Percentiles rank a stretch among this genome's conserved stretches.
Evolutionary conservation across 2,113 vertebrate genomes (phyloP).

Genomic region (Cinclus mexicanus): DNA sequence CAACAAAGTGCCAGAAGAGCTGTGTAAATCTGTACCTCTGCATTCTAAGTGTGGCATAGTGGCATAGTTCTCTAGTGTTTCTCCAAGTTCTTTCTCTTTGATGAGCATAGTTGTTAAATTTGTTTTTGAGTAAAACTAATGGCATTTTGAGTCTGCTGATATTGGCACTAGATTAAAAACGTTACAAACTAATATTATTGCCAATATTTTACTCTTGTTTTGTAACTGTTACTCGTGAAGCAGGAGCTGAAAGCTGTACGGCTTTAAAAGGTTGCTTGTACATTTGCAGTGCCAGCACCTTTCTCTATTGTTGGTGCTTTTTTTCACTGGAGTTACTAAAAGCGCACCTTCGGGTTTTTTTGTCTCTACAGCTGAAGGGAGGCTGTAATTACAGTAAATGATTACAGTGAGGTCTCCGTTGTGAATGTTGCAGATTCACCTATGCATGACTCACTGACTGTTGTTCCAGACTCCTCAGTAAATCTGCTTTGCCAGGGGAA

Average conservation of each 20-base stretch:
- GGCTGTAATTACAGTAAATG: not conserved
- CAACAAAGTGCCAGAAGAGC: not conserved
- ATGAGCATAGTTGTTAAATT: not conserved
- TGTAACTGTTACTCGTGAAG: not conserved
- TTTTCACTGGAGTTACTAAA: constrained; percentile 28
- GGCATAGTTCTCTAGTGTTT: not conserved
- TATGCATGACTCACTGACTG: not conserved
- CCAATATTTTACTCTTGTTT: not conserved
- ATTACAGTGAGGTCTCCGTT: not conserved
- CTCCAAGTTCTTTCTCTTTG: not conserved
- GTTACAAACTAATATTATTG: not conserved
- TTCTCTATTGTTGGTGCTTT: constrained; percentile 50
- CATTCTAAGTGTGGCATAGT: accelerated
- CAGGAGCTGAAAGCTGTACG: not conserved
- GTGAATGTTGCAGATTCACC: not conserved
- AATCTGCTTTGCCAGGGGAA: not conserved
- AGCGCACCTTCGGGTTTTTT: not conserved
- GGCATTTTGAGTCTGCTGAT: not conserved
- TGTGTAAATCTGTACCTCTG: not conserved
- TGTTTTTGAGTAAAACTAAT: not conserved
- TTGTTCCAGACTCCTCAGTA: not conserved
- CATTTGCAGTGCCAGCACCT: not conserved
- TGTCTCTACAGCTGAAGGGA: not conserved
- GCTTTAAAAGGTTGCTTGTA: constrained; percentile 22
- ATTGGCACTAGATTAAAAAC: not conserved